These are phyloP conservation scores for Drosophila sordidapex DNA, from an alignment of 2,888 invertebrate species.

Conservation along the genomic window DNA sequence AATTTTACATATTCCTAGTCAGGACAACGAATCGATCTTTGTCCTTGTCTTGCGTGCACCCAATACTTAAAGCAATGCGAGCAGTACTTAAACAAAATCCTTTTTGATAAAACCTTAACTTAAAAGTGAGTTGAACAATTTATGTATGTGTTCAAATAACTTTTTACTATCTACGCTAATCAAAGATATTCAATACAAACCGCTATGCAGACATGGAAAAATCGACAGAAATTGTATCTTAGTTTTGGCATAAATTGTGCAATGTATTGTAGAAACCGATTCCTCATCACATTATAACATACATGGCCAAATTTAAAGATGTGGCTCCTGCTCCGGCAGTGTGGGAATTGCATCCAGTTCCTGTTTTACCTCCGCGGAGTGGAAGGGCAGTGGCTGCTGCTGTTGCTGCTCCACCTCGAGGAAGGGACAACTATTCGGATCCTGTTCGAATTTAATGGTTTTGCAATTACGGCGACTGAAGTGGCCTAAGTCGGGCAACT, in stretches of 20 bases:
- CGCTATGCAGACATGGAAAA: background rate
- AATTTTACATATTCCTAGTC: background rate
- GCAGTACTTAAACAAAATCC: background rate
- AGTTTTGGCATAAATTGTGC: background rate
- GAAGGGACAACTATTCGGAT: constrained; percentile 63
- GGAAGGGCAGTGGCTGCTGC: background rate
- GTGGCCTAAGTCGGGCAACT: constrained; percentile 37
- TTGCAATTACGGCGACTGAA: constrained; percentile 29
- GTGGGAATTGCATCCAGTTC: background rate
- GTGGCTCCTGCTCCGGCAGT: constrained; percentile 4
- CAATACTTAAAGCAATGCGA: background rate
- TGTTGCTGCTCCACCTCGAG: constrained; percentile 28
- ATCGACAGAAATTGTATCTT: background rate
- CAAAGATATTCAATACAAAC: background rate
- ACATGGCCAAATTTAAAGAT: background rate
- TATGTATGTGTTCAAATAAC: background rate
- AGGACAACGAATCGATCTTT: background rate
- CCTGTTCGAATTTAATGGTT: constrained; percentile 35
- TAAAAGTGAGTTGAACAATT: background rate
- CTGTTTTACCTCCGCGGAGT: constrained; percentile 2
- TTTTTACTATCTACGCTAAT: background rate
- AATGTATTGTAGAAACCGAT: background rate
- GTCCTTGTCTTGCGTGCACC: background rate
- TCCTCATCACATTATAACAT: background rate
- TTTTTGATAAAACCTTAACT: background rate